These are phyloP conservation scores for Phrynocephalus versicolor DNA, from an alignment of 2,113 vertebrate species.

Conservation along the genomic window DNA sequence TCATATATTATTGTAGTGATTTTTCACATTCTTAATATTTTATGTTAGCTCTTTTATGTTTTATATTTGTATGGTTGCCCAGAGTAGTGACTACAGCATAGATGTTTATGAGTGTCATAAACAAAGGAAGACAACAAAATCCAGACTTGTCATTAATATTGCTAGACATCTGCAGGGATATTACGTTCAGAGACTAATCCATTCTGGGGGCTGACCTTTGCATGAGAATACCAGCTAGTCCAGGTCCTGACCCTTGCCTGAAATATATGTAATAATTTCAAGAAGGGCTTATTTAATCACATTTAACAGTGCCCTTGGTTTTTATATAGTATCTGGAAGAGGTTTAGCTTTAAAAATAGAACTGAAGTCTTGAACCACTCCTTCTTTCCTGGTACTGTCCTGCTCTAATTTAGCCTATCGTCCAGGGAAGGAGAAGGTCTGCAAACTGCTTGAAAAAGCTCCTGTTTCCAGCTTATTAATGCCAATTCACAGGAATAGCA, in stretches of 20 bases:
- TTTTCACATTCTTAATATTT: too few relatives aligned
- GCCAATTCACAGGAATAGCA: background rate
- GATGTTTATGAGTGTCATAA: background rate
- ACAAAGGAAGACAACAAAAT: background rate
- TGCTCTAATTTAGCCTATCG: conserved; percentile 20
- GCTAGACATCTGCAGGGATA: background rate
- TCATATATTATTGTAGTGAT: too few relatives aligned
- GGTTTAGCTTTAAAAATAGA: conserved; percentile 36
- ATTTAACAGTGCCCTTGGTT: conserved; percentile 24
- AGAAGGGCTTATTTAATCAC: conserved; percentile 25
- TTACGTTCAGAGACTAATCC: background rate
- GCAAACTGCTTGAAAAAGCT: background rate
- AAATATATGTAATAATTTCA: conserved; percentile 24
- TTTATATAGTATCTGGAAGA: conserved; percentile 33
- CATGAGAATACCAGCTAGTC: background rate
- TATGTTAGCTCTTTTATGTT: too few relatives aligned
- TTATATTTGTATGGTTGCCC: too few relatives aligned
- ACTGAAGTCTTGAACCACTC: background rate
- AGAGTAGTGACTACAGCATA: too few relatives aligned
- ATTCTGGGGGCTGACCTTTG: conserved; percentile 33
- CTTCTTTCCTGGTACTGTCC: conserved; percentile 29
- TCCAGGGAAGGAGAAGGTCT: conserved; percentile 4
- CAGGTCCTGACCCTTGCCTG: background rate
- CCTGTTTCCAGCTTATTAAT: conserved; percentile 20
- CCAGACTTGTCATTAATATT: background rate